Percentiles rank a stretch among this genome's conserved stretches.
These are phyloP conservation scores for Antennarius maculatus DNA, from an alignment of 2,797 vertebrate species.

Conservation along the genomic window DNA sequence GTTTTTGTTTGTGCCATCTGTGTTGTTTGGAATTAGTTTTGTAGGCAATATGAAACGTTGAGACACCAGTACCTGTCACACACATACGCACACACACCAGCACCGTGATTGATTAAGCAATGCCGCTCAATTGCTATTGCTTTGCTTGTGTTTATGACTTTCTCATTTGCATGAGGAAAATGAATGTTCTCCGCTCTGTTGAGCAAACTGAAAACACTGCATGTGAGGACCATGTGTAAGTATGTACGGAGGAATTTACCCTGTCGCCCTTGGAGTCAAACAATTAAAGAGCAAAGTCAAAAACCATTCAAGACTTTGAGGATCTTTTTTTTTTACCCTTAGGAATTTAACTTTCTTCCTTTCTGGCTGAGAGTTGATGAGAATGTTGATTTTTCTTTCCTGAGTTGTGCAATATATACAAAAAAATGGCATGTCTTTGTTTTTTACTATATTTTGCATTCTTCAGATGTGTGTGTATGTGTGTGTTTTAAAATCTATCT, in stretches of 20 bases:
- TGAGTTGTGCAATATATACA: too few relatives aligned
- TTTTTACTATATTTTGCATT: too few relatives aligned
- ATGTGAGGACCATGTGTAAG: slow-evolving; percentile 3
- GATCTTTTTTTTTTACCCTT: not conserved
- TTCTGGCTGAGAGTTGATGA: not conserved
- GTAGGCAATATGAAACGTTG: slow-evolving; percentile 40
- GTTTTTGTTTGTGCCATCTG: slow-evolving; percentile 70
- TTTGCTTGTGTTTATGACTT: slow-evolving; percentile 59
- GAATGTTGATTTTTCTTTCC: not conserved
- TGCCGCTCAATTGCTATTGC: slow-evolving; percentile 49
- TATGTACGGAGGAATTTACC: not conserved
- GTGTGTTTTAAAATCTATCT: too few relatives aligned
- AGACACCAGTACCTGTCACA: slow-evolving; percentile 47
- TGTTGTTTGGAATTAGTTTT: slow-evolving; percentile 55
- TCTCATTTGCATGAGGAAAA: slow-evolving; percentile 66
- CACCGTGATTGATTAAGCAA: slow-evolving; percentile 64
- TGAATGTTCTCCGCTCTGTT: slow-evolving; percentile 45
- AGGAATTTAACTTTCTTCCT: not conserved
- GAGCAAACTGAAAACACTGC: slow-evolving; percentile 63
- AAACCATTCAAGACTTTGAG: too few relatives aligned
- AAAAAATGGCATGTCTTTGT: too few relatives aligned
- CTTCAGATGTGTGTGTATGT: too few relatives aligned
- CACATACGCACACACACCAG: slow-evolving; percentile 23
- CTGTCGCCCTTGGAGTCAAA: not conserved
- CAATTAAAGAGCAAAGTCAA: not conserved